Base-by-base conservation (phyloP, 2,888 invertebrate genomes). In the Aelia acuminata region DNA sequence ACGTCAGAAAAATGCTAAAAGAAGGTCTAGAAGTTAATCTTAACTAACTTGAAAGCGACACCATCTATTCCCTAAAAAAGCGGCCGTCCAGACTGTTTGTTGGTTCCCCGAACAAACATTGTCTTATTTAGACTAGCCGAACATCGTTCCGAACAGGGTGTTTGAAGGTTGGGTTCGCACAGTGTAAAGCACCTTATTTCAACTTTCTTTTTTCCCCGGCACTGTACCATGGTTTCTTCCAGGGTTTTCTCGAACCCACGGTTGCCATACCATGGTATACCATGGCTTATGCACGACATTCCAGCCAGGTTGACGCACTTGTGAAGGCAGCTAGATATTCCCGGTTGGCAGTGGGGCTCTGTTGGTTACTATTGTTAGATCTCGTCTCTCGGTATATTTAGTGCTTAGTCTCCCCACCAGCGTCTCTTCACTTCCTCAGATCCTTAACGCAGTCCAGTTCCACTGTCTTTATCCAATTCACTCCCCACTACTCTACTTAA, bases 381-480 rank as follows among this genome's bases (percentile, higher is more conserved):
- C 15, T 31, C 85, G 85, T 85, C 85, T 85, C 85, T 53, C 20
- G 85, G 20, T 85, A 85, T 85, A 85, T 85, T 85, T 85, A 85
- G 85, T 85, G 43, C 13, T 11, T 5, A 3, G 13, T 0, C 80
- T 80, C 80, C 80, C 80, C 80, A 80, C 80, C 10, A 43, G 10
- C 22, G 31, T 35, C 35, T 70, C 35, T 35, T 20, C 26, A 26
- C 75, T 75, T 39, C 80, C 15, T 8, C 1, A 22, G 7, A n/a
- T 43, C 80, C n/a, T 47, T 43, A 43, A 80, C 43, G 22, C 80
- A 47, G n/a, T 43, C 43, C 43, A 13, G 80, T 80, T 80, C n/a
- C 80, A 43, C 43, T n/a, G 53, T 85, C 85, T 53, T 85, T 53
- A 53, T 39, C 57, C 50, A 53, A 39, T 84, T 84, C 84, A 35